A percentile compares a stretch with the other conserved stretches of the same genome.
These are phyloP conservation scores for Drosophila oshimai DNA, from an alignment of 1,140 invertebrate species.

Conservation along the genomic window DNA sequence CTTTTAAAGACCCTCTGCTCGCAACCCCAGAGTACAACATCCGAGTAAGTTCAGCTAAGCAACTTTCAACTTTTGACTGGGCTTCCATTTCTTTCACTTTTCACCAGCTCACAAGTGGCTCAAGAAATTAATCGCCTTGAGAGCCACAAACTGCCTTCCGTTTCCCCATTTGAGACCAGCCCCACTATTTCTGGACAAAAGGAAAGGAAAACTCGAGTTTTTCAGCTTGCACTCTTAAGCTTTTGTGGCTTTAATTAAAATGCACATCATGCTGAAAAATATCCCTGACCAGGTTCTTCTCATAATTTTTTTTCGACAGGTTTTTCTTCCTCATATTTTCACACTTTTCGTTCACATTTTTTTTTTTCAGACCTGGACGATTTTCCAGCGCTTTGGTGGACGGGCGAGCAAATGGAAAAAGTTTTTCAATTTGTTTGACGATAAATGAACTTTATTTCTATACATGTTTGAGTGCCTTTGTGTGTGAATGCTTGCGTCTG, in stretches of 20 bases:
- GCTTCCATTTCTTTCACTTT: neutral
- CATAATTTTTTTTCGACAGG: slow-evolving; percentile 53
- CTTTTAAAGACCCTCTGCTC: neutral
- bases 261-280: slow-evolving; percentile 55
- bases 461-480: slow-evolving; percentile 4
- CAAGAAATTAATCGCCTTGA: slow-evolving; percentile 46
- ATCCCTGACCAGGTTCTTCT: slow-evolving; percentile 10
- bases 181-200: slow-evolving; percentile 5
- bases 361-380: slow-evolving; percentile 10
- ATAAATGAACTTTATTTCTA: slow-evolving; percentile 67
- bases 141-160: slow-evolving; percentile 44
- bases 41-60: slow-evolving; percentile 13
- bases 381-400: slow-evolving; percentile 53
- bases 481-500: neutral
- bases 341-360: slow-evolving; percentile 36
- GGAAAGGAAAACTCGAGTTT: slow-evolving; percentile 6
- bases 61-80: slow-evolving; percentile 31
- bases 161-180: neutral
- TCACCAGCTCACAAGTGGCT: slow-evolving; percentile 27
- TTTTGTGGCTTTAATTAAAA: slow-evolving; percentile 65
- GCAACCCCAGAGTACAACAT: neutral
- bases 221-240: slow-evolving; percentile 36
- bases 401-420: slow-evolving; percentile 69
- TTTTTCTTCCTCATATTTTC: slow-evolving; percentile 42
- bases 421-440: slow-evolving; percentile 79